phyloP scores from a whole-genome alignment of 2,888 invertebrate species.

The Diloba caeruleocephala region DNA sequence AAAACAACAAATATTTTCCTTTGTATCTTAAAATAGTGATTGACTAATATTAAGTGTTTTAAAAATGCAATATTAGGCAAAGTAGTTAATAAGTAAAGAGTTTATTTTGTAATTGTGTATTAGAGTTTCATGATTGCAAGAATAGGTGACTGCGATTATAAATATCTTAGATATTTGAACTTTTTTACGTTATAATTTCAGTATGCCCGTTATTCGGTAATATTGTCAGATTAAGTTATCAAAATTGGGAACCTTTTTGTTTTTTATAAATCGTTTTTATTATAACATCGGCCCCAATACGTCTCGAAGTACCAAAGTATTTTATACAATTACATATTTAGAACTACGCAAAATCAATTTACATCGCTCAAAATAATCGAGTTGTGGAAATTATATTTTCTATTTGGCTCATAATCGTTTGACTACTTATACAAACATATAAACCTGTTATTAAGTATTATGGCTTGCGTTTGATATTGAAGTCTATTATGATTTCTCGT shows the following conservation, averaged over 20 bases:
- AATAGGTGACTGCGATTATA: conserved; percentile 1
- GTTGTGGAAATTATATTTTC: not conserved
- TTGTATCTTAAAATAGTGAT: too few species aligned
- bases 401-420: too few species aligned
- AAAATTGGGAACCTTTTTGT: conserved; percentile 2
- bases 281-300: conserved; percentile 6
- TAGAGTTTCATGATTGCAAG: conserved; percentile 14
- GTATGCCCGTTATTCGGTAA: conserved; percentile 4
- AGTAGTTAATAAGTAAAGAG: conserved; percentile 20
- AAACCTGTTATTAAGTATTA: not conserved
- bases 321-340: conserved; percentile 15
- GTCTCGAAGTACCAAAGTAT: conserved; percentile 49
- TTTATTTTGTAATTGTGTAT: conserved; percentile 33
- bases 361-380: conserved; percentile 11
- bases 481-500: not conserved
- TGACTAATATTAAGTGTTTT: conserved; percentile 2
- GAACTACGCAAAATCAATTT: conserved; percentile 2
- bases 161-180: conserved; percentile 5
- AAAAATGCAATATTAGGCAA: conserved; percentile 27
- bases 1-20: too few species aligned
- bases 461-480: not conserved
- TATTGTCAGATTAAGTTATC: not conserved
- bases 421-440: too few species aligned
- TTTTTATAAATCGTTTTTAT: conserved; percentile 12
- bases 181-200: conserved; percentile 15